Conservation (phyloP, 2,113 vertebrate genomes). For the Phalacrocorax aristotelis region DNA sequence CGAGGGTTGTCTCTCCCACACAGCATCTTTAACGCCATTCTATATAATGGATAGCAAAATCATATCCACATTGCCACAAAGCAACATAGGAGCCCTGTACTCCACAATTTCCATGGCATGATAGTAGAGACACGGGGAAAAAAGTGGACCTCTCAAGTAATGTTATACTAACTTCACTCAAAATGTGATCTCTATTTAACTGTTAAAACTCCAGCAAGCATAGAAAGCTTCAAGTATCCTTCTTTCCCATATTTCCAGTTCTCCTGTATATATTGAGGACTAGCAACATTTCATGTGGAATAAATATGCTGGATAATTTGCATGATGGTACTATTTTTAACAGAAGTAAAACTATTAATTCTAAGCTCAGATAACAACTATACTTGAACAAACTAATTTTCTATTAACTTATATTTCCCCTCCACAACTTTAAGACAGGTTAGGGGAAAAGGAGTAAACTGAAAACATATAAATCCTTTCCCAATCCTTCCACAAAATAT, state of each 20-base stretch:
- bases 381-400: not conserved
- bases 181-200: not conserved
- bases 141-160: not conserved
- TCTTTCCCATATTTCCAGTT: not conserved
- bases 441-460: not conserved
- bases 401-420: not conserved
- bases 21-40: not conserved
- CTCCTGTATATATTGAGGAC: not conserved
- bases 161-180: not conserved
- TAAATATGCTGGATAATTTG: not conserved
- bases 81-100: not conserved
- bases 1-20: not conserved
- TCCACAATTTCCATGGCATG: not conserved
- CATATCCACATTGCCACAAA: not conserved
- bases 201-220: not conserved
- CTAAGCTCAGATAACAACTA: not conserved
- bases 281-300: not conserved
- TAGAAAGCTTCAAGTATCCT: not conserved
- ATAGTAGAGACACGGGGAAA: not conserved
- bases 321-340: not conserved
- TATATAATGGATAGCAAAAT: not conserved
- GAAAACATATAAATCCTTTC: not conserved
- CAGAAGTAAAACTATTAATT: not conserved
- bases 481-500: not conserved
- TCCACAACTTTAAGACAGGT: not conserved